Evolutionary conservation across 1,140 invertebrate genomes (phyloP).

Genomic region (Meloidogyne hapla): DNA sequence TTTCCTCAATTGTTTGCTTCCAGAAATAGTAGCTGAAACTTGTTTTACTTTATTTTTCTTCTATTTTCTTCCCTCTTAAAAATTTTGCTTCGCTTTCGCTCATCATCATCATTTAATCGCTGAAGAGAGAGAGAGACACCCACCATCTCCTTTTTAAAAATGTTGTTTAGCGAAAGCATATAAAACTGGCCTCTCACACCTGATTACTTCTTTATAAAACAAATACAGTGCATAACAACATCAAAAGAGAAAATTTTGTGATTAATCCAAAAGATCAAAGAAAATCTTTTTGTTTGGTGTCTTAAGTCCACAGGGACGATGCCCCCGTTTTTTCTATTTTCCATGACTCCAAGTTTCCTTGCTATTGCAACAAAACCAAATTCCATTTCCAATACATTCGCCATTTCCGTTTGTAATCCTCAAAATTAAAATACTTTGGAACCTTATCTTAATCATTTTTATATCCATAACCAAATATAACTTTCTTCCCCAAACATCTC

Average conservation of each 20-base stretch:
- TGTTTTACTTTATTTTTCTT: not conserved
- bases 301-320: not conserved
- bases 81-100: not conserved
- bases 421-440: too few relatives aligned
- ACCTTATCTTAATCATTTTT: too few relatives aligned
- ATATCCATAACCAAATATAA: too few relatives aligned
- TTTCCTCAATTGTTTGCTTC: not conserved
- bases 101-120: not conserved
- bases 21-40: not conserved
- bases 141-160: not conserved
- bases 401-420: too few relatives aligned
- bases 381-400: too few relatives aligned
- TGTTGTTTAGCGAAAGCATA: not conserved
- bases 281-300: not conserved
- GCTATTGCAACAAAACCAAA: too few relatives aligned
- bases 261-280: not conserved
- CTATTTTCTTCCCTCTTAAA: not conserved
- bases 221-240: not conserved
- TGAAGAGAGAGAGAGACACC: not conserved
- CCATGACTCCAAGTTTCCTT: too few relatives aligned
- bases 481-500: too few relatives aligned
- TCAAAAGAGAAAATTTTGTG: not conserved
- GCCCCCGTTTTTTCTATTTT: too few relatives aligned
- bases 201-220: not conserved
- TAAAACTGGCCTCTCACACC: not conserved